A percentile compares a stretch with the other conserved stretches of the same genome.
Evolutionary conservation across 2,888 invertebrate genomes (phyloP).

Genomic region (Biston betularia): DNA sequence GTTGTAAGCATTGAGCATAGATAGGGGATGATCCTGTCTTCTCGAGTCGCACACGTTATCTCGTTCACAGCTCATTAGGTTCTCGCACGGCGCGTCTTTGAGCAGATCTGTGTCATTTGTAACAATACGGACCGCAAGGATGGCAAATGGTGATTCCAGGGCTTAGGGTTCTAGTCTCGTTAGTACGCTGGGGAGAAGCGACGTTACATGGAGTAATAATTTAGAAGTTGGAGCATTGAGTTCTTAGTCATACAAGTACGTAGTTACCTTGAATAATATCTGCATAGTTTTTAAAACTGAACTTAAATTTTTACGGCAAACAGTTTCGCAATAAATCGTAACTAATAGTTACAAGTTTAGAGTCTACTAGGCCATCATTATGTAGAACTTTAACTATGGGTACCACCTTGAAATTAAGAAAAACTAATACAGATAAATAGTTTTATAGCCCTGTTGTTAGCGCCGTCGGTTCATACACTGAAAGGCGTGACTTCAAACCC

Average conservation of each 20-base stretch:
- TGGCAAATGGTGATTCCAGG: conserved; percentile 77
- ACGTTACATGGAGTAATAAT: conserved; percentile 66
- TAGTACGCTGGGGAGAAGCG: conserved; percentile 61
- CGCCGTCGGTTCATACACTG: no score
- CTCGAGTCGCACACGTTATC: conserved; percentile 82
- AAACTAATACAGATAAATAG: no score
- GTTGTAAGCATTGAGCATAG: conserved; percentile 71
- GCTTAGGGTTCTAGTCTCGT: conserved; percentile 74
- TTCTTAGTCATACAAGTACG: not conserved
- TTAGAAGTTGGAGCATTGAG: conserved; percentile 5
- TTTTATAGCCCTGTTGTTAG: no score
- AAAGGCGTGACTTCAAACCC: no score
- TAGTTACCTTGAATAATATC: no score
- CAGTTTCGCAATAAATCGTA: no score
- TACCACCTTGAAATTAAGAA: no score
- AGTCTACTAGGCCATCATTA: no score
- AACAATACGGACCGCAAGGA: conserved; percentile 78
- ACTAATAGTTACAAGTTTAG: no score
- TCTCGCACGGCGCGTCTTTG: conserved; percentile 70
- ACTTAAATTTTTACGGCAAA: no score
- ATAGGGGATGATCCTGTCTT: conserved; percentile 78
- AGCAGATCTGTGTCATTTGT: conserved; percentile 78
- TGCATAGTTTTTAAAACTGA: no score
- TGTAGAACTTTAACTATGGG: no score
- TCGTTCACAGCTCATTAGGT: conserved; percentile 86